These are phyloP conservation scores for Leistus spinibarbis DNA, from an alignment of 2,888 invertebrate genomes.

Conservation along the genomic window DNA sequence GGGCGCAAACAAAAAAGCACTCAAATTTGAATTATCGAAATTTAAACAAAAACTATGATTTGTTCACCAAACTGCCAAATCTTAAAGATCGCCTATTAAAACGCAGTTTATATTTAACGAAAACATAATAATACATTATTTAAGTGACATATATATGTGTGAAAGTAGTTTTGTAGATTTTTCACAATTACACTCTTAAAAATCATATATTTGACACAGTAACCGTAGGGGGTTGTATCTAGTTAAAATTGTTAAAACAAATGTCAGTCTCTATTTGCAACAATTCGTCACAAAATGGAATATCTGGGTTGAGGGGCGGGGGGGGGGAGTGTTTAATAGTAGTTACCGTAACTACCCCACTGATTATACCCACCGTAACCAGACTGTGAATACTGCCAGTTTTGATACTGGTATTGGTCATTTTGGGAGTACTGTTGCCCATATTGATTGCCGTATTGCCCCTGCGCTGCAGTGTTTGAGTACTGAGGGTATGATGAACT, in stretches of 20 bases:
- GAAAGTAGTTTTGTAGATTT: neutral
- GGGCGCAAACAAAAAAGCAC: too few species aligned
- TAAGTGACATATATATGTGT: neutral
- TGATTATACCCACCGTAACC: constrained; percentile 64
- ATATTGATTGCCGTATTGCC: constrained; percentile 61
- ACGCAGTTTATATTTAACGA: neutral
- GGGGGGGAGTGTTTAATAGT: constrained; percentile 13
- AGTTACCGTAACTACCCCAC: constrained; percentile 63
- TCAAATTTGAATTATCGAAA: too few species aligned
- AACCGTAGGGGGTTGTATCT: neutral
- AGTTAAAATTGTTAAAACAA: neutral
- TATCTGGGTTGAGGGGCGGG: neutral
- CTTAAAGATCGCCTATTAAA: neutral
- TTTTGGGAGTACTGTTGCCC: constrained; percentile 63
- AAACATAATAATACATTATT: neutral
- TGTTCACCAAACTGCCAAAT: neutral
- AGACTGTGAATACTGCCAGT: constrained; percentile 65
- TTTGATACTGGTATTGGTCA: constrained; percentile 64
- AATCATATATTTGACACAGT: neutral
- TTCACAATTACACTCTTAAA: neutral
- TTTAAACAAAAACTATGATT: neutral
- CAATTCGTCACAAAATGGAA: neutral
- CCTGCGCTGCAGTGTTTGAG: constrained; percentile 54
- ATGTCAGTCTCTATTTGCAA: neutral
- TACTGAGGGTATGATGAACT: constrained; percentile 50